phyloP scores from a whole-genome alignment of 2,113 vertebrate genomes.

The Ranitomeya imitator region DNA sequence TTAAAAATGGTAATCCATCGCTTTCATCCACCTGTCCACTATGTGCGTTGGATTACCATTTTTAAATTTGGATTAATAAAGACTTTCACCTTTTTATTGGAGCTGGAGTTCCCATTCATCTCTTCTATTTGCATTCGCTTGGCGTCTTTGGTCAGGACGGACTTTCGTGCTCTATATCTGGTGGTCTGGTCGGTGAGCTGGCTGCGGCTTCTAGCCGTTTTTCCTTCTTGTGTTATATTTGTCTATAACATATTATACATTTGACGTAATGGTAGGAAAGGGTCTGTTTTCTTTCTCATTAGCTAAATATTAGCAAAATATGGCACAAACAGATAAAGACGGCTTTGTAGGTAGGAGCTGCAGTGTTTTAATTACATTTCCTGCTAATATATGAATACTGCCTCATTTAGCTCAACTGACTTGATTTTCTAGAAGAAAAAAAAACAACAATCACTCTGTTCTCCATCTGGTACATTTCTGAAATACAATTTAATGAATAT shows the following conservation, averaged over 20 bases:
- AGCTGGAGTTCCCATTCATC: too few relatives aligned
- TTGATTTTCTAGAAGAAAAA: background rate
- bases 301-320: background rate
- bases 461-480: slow-evolving; percentile 28
- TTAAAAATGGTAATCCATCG: too few relatives aligned
- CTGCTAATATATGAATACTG: background rate
- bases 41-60: too few relatives aligned
- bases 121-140: too few relatives aligned
- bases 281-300: background rate
- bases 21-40: too few relatives aligned
- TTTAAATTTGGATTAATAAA: too few relatives aligned
- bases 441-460: background rate
- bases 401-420: background rate
- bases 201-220: too few relatives aligned
- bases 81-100: too few relatives aligned
- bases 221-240: too few relatives aligned
- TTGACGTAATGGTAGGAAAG: background rate
- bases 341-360: background rate
- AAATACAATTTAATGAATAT: background rate
- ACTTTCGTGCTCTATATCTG: too few relatives aligned
- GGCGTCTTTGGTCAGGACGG: too few relatives aligned
- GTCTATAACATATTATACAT: background rate
- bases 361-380: background rate
- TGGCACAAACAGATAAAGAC: background rate
- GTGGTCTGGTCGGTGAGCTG: too few relatives aligned